Percentiles rank a stretch among this genome's conserved stretches.
These are phyloP conservation scores for Lepus europaeus DNA, from an alignment of 2,113 vertebrate genomes.

Conservation along the genomic window DNA sequence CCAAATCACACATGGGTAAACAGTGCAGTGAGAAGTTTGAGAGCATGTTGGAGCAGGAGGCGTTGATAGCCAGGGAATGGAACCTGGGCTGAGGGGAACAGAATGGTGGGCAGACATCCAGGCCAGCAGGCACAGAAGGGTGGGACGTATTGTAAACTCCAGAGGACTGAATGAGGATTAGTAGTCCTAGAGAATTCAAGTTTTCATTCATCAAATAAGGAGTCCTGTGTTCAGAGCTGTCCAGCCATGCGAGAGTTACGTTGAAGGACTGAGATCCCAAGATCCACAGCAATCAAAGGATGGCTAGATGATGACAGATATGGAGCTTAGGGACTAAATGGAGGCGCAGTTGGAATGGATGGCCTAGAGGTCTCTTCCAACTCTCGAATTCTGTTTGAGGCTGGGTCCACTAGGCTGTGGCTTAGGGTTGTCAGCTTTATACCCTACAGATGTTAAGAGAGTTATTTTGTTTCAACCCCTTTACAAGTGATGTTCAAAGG, in stretches of 20 bases:
- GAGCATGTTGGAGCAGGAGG: neutral
- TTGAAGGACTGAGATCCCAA: neutral
- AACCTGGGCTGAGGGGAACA: fast-evolving
- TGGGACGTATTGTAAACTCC: neutral
- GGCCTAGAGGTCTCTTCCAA: neutral
- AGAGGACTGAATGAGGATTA: neutral
- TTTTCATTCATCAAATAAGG: neutral
- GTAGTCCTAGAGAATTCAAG: neutral
- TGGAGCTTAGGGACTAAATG: neutral
- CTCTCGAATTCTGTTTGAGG: neutral
- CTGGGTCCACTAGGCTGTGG: neutral
- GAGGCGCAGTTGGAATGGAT: neutral
- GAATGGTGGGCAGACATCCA: neutral
- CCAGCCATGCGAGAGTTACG: neutral
- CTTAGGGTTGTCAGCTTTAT: neutral
- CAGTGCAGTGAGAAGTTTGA: neutral
- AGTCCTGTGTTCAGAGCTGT: neutral
- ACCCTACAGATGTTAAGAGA: neutral
- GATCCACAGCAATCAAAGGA: neutral
- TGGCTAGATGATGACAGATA: neutral
- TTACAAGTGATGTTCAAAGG: neutral
- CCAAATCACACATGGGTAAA: neutral
- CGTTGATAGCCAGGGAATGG: neutral
- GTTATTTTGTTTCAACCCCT: neutral
- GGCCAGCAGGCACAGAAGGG: neutral